These are phyloP conservation scores for Lasioglossum calceatum DNA, from an alignment of 2,888 invertebrate genomes.

Conservation along the genomic window DNA sequence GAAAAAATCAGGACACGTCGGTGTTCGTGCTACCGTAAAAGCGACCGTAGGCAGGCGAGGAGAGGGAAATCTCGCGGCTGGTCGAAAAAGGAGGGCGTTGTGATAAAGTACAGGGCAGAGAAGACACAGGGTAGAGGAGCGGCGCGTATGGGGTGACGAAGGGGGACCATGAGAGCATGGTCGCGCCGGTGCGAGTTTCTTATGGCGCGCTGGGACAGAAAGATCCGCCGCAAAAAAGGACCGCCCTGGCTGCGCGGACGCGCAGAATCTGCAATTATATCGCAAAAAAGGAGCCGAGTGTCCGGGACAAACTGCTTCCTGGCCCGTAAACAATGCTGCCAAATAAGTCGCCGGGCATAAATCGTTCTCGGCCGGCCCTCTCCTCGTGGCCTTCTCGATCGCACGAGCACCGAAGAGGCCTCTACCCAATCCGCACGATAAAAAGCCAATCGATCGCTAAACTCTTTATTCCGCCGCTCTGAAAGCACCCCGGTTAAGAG, in stretches of 20 bases:
- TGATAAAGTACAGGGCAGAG: slow-evolving; percentile 60
- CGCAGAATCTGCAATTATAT: slow-evolving; percentile 79
- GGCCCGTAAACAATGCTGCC: slow-evolving; percentile 74
- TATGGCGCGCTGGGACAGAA: slow-evolving; percentile 56
- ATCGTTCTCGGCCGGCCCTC: slow-evolving; percentile 60
- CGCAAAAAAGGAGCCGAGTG: slow-evolving; percentile 73
- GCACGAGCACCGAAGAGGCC: slow-evolving; percentile 20
- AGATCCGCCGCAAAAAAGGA: slow-evolving; percentile 73
- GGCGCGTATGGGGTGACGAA: slow-evolving; percentile 8
- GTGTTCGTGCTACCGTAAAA: slow-evolving; percentile 64
- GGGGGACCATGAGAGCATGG: slow-evolving; percentile 29
- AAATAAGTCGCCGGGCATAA: slow-evolving; percentile 75
- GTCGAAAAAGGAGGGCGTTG: slow-evolving; percentile 60
- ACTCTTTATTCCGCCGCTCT: slow-evolving; percentile 68
- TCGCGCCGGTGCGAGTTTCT: slow-evolving; percentile 64
- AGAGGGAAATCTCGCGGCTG: slow-evolving; percentile 30
- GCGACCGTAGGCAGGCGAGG: slow-evolving; percentile 8
- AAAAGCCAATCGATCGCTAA: slow-evolving; percentile 70
- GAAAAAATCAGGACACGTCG: slow-evolving; percentile 61
- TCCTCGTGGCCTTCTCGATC: slow-evolving; percentile 22
- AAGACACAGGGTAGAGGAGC: slow-evolving; percentile 27
- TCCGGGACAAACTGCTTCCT: slow-evolving; percentile 75
- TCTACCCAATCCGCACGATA: slow-evolving; percentile 60
- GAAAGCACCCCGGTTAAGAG: neutral
- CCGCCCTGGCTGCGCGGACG: slow-evolving; percentile 71